Percentiles rank a stretch among this genome's conserved stretches.
Evolutionary conservation across 2,888 invertebrate genomes (phyloP).

Genomic region (Muscina levida): DNA sequence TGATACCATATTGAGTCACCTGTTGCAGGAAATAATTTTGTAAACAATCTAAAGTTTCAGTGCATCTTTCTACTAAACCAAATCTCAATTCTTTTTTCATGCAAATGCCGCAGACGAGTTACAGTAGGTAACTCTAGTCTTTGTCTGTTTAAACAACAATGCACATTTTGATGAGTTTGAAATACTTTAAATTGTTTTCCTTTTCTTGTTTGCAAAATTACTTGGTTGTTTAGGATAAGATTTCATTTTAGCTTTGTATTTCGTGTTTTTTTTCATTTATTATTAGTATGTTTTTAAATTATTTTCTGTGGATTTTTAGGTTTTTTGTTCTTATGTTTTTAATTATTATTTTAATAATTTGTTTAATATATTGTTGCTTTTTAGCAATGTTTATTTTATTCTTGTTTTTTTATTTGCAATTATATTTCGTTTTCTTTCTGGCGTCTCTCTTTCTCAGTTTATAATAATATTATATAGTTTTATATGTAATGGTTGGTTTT

Average conservation of each 20-base stretch:
- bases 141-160: background rate
- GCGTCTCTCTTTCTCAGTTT: constrained; percentile 17
- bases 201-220: background rate
- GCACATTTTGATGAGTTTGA: background rate
- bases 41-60: too few relatives aligned
- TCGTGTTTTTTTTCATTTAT: constrained; percentile 6
- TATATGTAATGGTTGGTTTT: constrained; percentile 39
- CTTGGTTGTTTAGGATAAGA: background rate
- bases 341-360: constrained; percentile 70
- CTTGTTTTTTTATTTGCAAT: constrained; percentile 58
- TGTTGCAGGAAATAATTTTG: background rate
- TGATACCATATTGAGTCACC: background rate
- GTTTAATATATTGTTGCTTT: constrained; percentile 58
- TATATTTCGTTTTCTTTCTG: constrained; percentile 47
- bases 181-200: too few relatives aligned
- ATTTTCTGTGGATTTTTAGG: constrained; percentile 40
- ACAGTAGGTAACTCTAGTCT: background rate
- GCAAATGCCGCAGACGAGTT: too few relatives aligned
- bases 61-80: too few relatives aligned
- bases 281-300: background rate
- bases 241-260: background rate
- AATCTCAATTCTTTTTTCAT: too few relatives aligned
- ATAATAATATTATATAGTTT: background rate
- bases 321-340: constrained; percentile 38
- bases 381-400: constrained; percentile 39